Base-by-base conservation (phyloP, 1,140 invertebrate genomes). In the Aphelenchoides besseyi region DNA sequence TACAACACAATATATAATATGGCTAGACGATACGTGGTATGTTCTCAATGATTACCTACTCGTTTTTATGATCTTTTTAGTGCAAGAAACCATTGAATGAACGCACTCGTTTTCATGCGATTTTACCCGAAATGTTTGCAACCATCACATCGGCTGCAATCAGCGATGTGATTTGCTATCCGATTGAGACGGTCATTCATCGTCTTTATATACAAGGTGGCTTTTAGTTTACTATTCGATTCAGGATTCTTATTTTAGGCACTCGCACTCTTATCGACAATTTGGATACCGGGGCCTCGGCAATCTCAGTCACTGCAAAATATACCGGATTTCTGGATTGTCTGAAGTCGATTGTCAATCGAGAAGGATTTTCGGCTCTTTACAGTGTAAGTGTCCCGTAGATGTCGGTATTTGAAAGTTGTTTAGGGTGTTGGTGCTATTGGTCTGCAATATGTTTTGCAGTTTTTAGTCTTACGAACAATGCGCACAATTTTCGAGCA, bases 191-290 rank as follows among this genome's bases (percentile, higher is more conserved):
- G 52, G 76, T 77, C 3, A 35, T 77, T 23, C 77, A 77, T 37
- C 54, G 76, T n/a, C 62, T 77, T 37, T 77, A 77, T 53, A 77
- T 77, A 5, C 76, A 77, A 75, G n/a, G n/a, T n/a, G n/a, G n/a
- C n/a, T n/a, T n/a, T n/a, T n/a, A n/a, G n/a, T n/a, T n/a, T n/a
- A n/a, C n/a, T n/a, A n/a, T n/a, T n/a, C n/a, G n/a, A n/a, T n/a
- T n/a, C n/a, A n/a, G n/a, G n/a, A n/a, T n/a, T n/a, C n/a, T n/a
- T n/a, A n/a, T n/a, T n/a, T n/a, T n/a, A n/a, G 74, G 74, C 26
- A 77, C 76, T 23, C 36, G 76, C 35, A 79, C 76, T 1, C 36
- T 77, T 41, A 71, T 77, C n/a, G 76, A 77, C 72, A 77, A 77
- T 69, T 67, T 77, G 71, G 76, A 77, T 30, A 77, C 26, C 35